Conservation (phyloP, 2,888 invertebrate species). For the Crioceris asparagi region DNA sequence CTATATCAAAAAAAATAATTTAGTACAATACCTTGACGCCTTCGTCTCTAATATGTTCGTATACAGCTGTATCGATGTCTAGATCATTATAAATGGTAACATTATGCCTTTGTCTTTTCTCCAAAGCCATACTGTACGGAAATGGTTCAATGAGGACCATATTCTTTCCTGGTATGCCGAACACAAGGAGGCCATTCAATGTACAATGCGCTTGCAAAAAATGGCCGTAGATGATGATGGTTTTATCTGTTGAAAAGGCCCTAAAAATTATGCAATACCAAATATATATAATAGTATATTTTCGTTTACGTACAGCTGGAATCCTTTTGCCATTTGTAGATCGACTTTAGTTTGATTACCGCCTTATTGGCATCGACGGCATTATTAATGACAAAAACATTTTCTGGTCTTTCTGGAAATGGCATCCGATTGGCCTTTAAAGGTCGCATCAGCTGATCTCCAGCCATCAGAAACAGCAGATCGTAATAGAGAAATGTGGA, state of each 20-base stretch:
- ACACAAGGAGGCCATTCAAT: constrained; percentile 49
- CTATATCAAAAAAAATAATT: neutral
- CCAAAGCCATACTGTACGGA: constrained; percentile 21
- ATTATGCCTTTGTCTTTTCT: constrained; percentile 20
- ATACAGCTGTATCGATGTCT: constrained; percentile 44
- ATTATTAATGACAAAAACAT: constrained; percentile 52
- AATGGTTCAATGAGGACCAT: constrained; percentile 53
- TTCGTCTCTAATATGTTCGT: constrained; percentile 31
- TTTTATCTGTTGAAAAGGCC: too few relatives aligned
- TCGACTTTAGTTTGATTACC: constrained; percentile 30
- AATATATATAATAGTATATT: too few relatives aligned
- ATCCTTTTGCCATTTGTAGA: constrained; percentile 10
- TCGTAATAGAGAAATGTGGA: constrained; percentile 41
- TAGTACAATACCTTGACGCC: constrained; percentile 35
- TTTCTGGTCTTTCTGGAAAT: constrained; percentile 38
- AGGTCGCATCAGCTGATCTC: constrained; percentile 48
- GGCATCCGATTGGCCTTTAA: constrained; percentile 26
- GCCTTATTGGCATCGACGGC: constrained; percentile 44
- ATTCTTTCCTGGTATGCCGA: constrained; percentile 44
- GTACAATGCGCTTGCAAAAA: constrained; percentile 56
- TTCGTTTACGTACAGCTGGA: constrained; percentile 12
- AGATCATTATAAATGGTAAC: constrained; percentile 32
- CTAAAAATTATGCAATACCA: too few relatives aligned
- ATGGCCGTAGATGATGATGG: constrained; percentile 56
- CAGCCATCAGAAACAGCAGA: constrained; percentile 44